Evolutionary conservation across 2,113 vertebrate genomes (phyloP), one percentile per base, ranked within the genome.

Genomic region (Choloepus hoffmanni): DNA sequence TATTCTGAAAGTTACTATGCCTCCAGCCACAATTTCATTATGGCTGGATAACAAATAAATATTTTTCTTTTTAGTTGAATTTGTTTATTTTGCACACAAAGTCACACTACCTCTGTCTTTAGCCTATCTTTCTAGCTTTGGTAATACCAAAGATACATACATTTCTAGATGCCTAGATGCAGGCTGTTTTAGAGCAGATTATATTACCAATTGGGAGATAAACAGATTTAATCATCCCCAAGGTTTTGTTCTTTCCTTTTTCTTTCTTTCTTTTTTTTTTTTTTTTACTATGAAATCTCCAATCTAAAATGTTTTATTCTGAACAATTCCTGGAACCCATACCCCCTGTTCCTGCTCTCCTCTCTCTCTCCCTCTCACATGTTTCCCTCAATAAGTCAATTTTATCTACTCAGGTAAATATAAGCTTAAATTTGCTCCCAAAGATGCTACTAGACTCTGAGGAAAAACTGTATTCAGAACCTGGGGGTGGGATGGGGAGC

Each of bases 151-250:
- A 79, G 4, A 92, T 28, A 79, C 30, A 50, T 7, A 85, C 21
- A 81, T 93, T 92, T 95, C 63, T 88, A 90, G 36, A 82, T 65
- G 53, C 43, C 30, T 77, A 43, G 33, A 2, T 82, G 62, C 55
- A 94, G 72, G 26, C 24, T 88, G n/a, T 87, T 92, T 97, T 82
- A 89, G 36, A 96, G 82, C 36, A 83, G 14, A 95, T 63, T 92
- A 74, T 68, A 7, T 79, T 94, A 78, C 33, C 67, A 90, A 24
- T 65, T 63, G 60, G 58, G 73, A 92, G 16, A 87, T 76, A 50
- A 2, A 33, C 16, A 53, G 28, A 90, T 96, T 89, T 28, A 87
- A 87, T 87, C 28, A 93, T 95, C 30, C 62, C 15, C 63, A 50
- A 40, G 16, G 28, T 53, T 55, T 78, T 60, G 19, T 21, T 60